Percentiles rank a stretch among this genome's conserved stretches.
These are phyloP conservation scores for Chiloscyllium punctatum DNA, from an alignment of 2,797 vertebrate species.

Conservation along the genomic window DNA sequence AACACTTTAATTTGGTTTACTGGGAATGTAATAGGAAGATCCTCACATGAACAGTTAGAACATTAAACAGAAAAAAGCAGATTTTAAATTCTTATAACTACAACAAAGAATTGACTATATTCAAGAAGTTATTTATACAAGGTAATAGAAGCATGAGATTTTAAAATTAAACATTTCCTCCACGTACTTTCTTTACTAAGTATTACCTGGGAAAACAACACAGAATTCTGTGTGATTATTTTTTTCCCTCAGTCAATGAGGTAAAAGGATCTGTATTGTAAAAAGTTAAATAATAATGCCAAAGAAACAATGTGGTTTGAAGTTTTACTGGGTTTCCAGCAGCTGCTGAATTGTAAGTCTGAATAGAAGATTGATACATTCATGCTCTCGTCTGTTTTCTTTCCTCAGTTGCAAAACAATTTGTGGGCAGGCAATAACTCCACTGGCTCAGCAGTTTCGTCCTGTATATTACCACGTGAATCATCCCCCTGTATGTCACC, in stretches of 20 bases:
- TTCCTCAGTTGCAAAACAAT: conserved; percentile 86
- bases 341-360: not conserved
- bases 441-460: conserved; percentile 80
- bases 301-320: not conserved
- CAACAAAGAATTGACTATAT: not conserved
- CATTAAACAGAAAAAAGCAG: not conserved
- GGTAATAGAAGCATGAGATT: not conserved
- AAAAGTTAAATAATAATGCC: not conserved
- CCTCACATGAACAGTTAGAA: not conserved
- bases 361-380: conserved; percentile 18
- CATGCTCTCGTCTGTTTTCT: conserved; percentile 49
- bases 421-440: conserved; percentile 80
- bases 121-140: not conserved
- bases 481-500: conserved; percentile 87
- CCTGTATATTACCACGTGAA: conserved; percentile 93
- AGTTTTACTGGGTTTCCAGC: not conserved
- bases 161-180: not conserved
- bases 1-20: not conserved
- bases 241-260: not conserved
- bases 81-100: not conserved
- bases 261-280: conserved; percentile 2
- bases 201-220: not conserved
- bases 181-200: not conserved
- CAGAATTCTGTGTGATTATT: not conserved
- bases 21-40: not conserved